These are phyloP conservation scores for Mormyrops boulengeri DNA, from an alignment of 2,797 vertebrate species.

Conservation along the genomic window DNA sequence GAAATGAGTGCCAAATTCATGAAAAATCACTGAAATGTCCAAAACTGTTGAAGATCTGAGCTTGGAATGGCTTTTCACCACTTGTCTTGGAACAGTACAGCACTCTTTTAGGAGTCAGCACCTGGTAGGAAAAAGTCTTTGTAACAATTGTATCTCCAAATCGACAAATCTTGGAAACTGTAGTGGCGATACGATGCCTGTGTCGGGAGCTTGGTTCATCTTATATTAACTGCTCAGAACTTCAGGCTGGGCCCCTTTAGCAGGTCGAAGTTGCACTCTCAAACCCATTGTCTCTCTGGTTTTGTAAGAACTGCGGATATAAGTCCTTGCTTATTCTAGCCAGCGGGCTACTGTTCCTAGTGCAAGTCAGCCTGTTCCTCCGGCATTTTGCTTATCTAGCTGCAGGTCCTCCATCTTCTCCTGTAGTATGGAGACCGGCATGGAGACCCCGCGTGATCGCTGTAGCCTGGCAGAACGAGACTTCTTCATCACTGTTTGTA, in stretches of 20 bases:
- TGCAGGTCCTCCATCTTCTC: slow-evolving; percentile 69
- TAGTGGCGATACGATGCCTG: neutral
- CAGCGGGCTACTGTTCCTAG: neutral
- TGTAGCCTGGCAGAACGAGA: slow-evolving; percentile 13
- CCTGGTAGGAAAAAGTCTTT: neutral
- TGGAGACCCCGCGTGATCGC: slow-evolving; percentile 54
- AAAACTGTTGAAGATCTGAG: neutral
- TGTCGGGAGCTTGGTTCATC: neutral
- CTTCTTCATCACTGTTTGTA: neutral
- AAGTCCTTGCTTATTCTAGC: neutral
- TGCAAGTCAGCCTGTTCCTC: slow-evolving; percentile 60
- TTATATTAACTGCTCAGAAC: neutral
- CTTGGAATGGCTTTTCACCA: neutral
- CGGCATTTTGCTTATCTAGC: slow-evolving; percentile 66
- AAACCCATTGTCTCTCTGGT: neutral
- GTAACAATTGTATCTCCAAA: neutral
- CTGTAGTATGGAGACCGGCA: slow-evolving; percentile 58
- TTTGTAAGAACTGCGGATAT: neutral
- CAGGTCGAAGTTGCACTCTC: neutral
- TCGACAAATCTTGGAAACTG: neutral
- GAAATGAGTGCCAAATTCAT: neutral
- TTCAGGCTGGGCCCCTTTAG: neutral
- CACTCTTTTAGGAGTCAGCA: neutral
- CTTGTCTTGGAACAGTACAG: neutral
- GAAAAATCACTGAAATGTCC: neutral